Evolutionary conservation across 2,797 vertebrate species (phyloP).

Genomic region (Sebastes nivosus): DNA sequence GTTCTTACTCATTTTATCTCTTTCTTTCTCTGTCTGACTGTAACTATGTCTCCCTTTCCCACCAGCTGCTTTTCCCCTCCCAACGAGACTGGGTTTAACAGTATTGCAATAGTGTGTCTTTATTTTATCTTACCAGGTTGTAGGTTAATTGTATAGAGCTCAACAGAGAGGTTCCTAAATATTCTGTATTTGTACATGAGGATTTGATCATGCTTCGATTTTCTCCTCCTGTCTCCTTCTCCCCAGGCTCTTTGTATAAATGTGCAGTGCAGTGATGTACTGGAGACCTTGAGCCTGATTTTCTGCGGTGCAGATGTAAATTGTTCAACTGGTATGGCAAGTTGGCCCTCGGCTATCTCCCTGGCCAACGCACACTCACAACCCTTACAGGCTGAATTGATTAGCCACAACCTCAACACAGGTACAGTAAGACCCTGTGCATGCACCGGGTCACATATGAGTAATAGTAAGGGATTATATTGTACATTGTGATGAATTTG

Average conservation of each 20-base stretch:
- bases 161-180: too few relatives aligned
- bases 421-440: conserved; percentile 64
- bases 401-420: conserved; percentile 89
- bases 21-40: neutral
- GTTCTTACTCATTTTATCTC: neutral
- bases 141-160: neutral
- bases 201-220: neutral
- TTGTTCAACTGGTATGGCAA: conserved; percentile 85
- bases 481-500: too few relatives aligned
- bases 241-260: conserved; percentile 90
- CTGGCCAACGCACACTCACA: conserved; percentile 87
- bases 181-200: neutral
- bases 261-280: conserved; percentile 90
- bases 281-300: conserved; percentile 91
- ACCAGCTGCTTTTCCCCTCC: neutral
- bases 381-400: conserved; percentile 90
- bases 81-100: neutral
- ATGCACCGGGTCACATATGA: neutral
- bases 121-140: neutral
- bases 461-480: too few relatives aligned
- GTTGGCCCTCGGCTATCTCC: conserved; percentile 80
- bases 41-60: neutral
- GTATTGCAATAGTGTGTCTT: neutral
- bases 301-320: conserved; percentile 92
- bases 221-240: neutral